Evolutionary conservation across 2,888 invertebrate species (phyloP).

Genomic region (Cerastis leucographa): DNA sequence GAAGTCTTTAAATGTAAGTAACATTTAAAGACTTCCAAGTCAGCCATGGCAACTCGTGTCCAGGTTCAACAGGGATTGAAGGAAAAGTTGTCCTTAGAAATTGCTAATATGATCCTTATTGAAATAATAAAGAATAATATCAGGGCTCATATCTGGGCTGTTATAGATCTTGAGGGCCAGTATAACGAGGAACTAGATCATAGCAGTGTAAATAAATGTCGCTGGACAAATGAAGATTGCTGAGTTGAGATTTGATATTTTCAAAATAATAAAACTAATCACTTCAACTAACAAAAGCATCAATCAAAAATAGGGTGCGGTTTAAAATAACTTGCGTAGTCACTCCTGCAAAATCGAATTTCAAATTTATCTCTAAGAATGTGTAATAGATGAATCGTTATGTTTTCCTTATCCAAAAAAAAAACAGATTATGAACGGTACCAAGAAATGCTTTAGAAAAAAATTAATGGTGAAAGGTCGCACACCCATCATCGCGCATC

Average conservation of each 20-base stretch:
- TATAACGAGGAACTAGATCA: not conserved
- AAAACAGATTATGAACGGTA: conserved; percentile 43
- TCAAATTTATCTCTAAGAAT: not conserved
- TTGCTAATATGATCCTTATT: not conserved
- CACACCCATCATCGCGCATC: conserved; percentile 6
- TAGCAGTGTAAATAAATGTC: not conserved
- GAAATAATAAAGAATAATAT: not conserved
- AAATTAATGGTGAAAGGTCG: conserved; percentile 41
- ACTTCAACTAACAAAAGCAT: not conserved
- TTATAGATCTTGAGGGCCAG: not conserved
- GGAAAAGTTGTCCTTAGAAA: not conserved
- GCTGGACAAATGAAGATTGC: not conserved
- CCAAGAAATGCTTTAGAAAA: conserved; percentile 8
- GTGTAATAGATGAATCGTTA: conserved; percentile 13
- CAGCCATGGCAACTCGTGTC: too few relatives aligned
- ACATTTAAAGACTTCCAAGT: too few relatives aligned
- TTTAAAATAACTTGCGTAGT: not conserved
- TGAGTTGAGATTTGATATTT: not conserved
- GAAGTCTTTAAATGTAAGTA: too few relatives aligned
- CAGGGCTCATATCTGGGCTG: not conserved
- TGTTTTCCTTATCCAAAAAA: conserved; percentile 25
- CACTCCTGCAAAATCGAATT: not conserved
- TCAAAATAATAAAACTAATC: not conserved
- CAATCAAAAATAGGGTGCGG: not conserved
- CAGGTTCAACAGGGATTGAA: not conserved